Evolutionary conservation across 1,140 invertebrate genomes (phyloP).

Genomic region (Drosophila rufa): DNA sequence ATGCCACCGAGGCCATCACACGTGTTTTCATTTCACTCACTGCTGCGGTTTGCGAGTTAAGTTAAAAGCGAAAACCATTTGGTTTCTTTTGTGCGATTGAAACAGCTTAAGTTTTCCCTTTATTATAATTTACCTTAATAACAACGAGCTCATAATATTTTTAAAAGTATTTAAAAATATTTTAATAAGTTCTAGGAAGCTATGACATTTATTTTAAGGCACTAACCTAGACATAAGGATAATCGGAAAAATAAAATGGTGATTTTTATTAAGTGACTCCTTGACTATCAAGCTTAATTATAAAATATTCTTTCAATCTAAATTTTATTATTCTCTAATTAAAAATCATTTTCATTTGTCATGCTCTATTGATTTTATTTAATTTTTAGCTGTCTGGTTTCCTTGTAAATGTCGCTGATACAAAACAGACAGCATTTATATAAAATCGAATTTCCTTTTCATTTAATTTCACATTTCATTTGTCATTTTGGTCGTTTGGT

Average conservation of each 20-base stretch:
- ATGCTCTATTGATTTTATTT: not conserved
- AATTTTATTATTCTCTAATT: too few relatives aligned
- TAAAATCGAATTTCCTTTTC: slow-evolving; percentile 1
- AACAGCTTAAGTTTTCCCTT: not conserved
- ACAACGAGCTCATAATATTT: too few relatives aligned
- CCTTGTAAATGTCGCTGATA: not conserved
- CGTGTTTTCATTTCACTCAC: slow-evolving; percentile 21
- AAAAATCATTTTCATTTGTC: too few relatives aligned
- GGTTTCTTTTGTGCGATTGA: not conserved
- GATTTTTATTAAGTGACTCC: not conserved
- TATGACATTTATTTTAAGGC: too few relatives aligned
- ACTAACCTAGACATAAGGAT: too few relatives aligned
- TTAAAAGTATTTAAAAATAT: too few relatives aligned
- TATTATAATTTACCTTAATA: too few relatives aligned
- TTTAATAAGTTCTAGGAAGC: too few relatives aligned
- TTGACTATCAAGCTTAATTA: too few relatives aligned
- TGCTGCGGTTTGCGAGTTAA: not conserved
- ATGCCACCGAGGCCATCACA: slow-evolving; percentile 17
- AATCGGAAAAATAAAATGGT: too few relatives aligned
- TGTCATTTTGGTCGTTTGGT: slow-evolving; percentile 8
- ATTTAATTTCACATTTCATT: slow-evolving; percentile 18
- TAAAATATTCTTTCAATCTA: not conserved
- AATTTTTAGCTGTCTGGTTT: not conserved
- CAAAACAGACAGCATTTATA: not conserved
- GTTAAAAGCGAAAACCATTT: not conserved